Evolutionary conservation across 2,113 vertebrate genomes (phyloP), one percentile per base, ranked within the genome.

Genomic region (Plecotus auritus): DNA sequence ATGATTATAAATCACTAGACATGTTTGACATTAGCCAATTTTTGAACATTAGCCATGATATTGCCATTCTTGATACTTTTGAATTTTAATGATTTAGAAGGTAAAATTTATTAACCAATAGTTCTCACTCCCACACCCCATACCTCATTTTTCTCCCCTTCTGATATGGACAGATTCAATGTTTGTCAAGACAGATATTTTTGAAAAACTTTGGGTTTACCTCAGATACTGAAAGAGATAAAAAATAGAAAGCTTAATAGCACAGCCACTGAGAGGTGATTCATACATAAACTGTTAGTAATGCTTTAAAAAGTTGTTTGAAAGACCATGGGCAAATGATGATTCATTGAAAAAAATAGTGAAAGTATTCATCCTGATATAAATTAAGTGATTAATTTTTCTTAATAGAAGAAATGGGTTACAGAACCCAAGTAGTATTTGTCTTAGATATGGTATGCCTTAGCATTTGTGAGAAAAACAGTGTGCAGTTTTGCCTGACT

Each of bases 101-200:
- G 89, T 85, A 91, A 95, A 92, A 97, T 97, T 97, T 97, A 97
- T 97, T 96, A 93, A 94, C 82, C 69, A 96, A 76, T 93, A 95
- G 95, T 94, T 96, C 74, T 95, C 47, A 47, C 18, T 92, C 67
- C 85, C 11, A 90, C 26, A 74, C 88, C 32, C 47, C 85, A 37
- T 73, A 88, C 49, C 73, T 95, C 40, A 67, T 91, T 61, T 92
- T 56, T 95, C 23, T 92, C 16, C 42, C 23, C 12, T 92, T 90
- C 32, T 90, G 14, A 64, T 83, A 66, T 84, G 37, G 77, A 70
- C 3, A 12, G 40, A 94, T 51, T 97, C 54, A 73, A 0, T 69
- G 84, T 95, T 91, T 97, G 82, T 74, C 90, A 83, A 78, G 85
- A 56, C 54, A 94, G 77, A 22, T 95, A 73, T 70, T 96, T 96